phyloP scores from a whole-genome alignment of 2,797 vertebrate species.

The Neosilurus mollespiculum region DNA sequence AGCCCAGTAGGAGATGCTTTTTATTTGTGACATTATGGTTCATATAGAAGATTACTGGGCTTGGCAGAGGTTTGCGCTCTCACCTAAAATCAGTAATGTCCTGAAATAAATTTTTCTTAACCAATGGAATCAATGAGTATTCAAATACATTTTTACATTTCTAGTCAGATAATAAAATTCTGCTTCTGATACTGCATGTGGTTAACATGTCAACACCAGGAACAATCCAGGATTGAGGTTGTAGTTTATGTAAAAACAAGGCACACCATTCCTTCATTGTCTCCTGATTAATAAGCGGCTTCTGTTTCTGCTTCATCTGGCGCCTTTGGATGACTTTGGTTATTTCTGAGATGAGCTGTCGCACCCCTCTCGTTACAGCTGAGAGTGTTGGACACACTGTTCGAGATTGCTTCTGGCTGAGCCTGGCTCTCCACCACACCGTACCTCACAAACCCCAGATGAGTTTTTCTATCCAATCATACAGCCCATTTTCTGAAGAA shows the following conservation, averaged over 20 bases:
- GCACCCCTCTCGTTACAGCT: slow-evolving; percentile 42
- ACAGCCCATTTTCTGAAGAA: slow-evolving; percentile 55
- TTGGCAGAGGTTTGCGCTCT: no score
- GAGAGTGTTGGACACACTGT: slow-evolving; percentile 43
- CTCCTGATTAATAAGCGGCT: slow-evolving; percentile 44
- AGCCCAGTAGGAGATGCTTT: no score
- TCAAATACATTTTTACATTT: not conserved
- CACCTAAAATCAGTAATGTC: not conserved
- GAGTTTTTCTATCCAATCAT: slow-evolving; percentile 57
- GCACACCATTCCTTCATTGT: slow-evolving; percentile 19
- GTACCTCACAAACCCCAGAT: slow-evolving; percentile 45
- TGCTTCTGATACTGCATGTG: not conserved
- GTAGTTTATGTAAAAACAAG: slow-evolving; percentile 16
- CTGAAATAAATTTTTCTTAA: not conserved
- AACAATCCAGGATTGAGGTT: not conserved
- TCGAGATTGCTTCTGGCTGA: slow-evolving; percentile 54
- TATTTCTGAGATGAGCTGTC: slow-evolving; percentile 51
- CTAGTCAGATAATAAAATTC: not conserved
- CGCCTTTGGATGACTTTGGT: slow-evolving; percentile 51
- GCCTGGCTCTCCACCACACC: slow-evolving; percentile 47
- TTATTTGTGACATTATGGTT: no score
- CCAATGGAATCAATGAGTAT: no score
- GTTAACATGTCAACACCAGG: not conserved
- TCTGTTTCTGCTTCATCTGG: slow-evolving; percentile 20
- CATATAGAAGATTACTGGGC: no score